These are phyloP conservation scores for Crossocerus cetratus DNA, from an alignment of 2,888 invertebrate species.

Conservation along the genomic window DNA sequence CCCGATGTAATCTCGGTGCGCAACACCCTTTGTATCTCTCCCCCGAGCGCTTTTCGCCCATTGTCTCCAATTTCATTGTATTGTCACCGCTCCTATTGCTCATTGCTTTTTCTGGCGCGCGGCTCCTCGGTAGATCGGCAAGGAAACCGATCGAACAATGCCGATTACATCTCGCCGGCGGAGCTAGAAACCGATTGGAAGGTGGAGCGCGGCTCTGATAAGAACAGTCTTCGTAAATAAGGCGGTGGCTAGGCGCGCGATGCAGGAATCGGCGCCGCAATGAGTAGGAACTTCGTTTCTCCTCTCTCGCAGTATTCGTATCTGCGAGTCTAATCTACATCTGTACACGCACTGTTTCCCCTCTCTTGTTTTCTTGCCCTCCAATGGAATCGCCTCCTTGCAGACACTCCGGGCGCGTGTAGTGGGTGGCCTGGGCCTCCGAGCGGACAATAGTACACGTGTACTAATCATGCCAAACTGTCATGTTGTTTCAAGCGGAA, in stretches of 20 bases:
- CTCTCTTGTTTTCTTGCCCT: too few species aligned
- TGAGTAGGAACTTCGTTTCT: not conserved
- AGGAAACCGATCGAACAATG: too few species aligned
- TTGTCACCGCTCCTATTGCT: not conserved
- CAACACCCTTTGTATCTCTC: too few species aligned
- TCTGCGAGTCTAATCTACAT: constrained; percentile 16
- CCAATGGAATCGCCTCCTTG: not conserved
- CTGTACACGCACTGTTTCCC: not conserved
- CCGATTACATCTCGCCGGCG: not conserved
- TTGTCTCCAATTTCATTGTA: constrained; percentile 2
- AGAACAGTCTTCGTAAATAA: not conserved
- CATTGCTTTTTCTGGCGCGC: not conserved
- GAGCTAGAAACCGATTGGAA: not conserved
- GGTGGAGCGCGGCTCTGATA: not conserved
- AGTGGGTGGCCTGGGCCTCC: constrained; percentile 41
- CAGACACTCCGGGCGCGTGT: constrained; percentile 4
- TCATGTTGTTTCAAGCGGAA: constrained; percentile 56
- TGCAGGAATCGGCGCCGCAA: not conserved
- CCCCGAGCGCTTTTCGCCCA: not conserved
- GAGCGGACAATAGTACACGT: constrained; percentile 69
- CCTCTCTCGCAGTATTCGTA: constrained; percentile 11
- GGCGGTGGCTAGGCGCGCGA: not conserved
- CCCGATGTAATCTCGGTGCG: too few species aligned
- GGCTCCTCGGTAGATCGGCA: not conserved
- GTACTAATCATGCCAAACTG: constrained; percentile 69